Evolutionary conservation across 2,113 vertebrate genomes (phyloP).

Genomic region (Motacilla tschutschensis): DNA sequence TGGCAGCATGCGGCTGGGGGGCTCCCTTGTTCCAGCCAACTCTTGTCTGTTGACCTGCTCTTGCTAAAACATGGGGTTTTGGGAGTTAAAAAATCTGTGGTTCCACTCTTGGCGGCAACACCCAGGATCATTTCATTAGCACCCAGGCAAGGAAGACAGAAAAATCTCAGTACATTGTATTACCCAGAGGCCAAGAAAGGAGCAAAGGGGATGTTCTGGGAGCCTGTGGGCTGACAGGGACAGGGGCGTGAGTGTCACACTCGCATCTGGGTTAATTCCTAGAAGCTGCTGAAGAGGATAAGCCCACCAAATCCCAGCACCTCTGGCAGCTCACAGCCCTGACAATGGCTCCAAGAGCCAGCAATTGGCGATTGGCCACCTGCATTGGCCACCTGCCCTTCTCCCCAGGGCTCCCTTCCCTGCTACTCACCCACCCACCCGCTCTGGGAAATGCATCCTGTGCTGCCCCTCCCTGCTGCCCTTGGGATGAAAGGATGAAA

Average conservation of each 20-base stretch:
- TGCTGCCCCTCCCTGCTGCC: not conserved
- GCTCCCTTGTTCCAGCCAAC: not conserved
- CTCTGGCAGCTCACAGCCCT: no score
- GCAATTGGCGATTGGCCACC: no score
- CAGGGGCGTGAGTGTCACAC: accelerated
- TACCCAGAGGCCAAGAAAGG: not conserved
- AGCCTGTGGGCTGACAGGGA: not conserved
- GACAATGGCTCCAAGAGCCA: no score
- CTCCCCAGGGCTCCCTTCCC: no score
- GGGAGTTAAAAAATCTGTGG: accelerated
- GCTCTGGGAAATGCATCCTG: no score
- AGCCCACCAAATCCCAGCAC: not conserved
- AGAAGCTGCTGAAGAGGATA: accelerated
- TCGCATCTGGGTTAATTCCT: accelerated
- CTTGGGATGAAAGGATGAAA: not conserved
- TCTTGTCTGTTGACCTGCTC: no score
- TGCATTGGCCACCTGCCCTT: no score
- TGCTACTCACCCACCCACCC: accelerated
- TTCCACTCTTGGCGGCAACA: accelerated
- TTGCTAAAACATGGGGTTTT: accelerated
- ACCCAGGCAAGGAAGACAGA: not conserved
- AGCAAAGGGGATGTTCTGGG: no score
- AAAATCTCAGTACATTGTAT: accelerated
- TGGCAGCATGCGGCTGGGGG: accelerated
- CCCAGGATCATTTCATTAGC: no score